Evolutionary conservation across 2,888 invertebrate species (phyloP), one percentile per base, ranked within the genome.

Genomic region (Agrotis ipsilon): DNA sequence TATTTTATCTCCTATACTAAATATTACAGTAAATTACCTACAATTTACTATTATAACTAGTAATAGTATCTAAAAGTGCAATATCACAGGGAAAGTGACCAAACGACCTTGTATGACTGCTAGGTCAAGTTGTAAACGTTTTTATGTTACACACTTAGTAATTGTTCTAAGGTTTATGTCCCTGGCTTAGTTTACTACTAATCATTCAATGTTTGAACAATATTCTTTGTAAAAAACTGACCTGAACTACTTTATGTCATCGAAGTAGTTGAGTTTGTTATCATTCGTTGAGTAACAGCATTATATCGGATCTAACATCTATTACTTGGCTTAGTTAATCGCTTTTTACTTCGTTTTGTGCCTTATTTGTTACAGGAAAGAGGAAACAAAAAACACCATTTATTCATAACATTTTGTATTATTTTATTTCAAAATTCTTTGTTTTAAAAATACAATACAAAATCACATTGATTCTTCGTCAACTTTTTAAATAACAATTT

Each of bases 361-460:
- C 13, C 43, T 55, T 67, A 16, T 0, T 49, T 16, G 9, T 43
- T 19, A 43, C 14, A 21, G 65, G 32, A 24, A 58, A 18, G 7
- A 27, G 7, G 18, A 61, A 78, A 82, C 78, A 83, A 83, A 27
- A 89, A 87, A 86, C 82, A 80, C 77, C 45, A 65, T 59, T 24
- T 55, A 80, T 84, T 85, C 82, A 82, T 87, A 90, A 91, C 90
- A 83, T 84, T 89, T 91, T 92, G 89, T 87, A 88, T 80, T 88
- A 86, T 92, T 92, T 90, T 89, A 90, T 87, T 92, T 91, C 89
- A 88, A 91, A 39, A 86, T 89, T 91, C 89, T 93, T 92, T 90
- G 90, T 91, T 92, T 91, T 88, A 87, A 91, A 90, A 90, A 89
- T 94, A 93, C 90, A 90, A 87, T 91, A 92, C 88, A 94, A 92